Base-by-base conservation (phyloP, 2,797 vertebrate genomes). In the Sorex maritimensis region DNA sequence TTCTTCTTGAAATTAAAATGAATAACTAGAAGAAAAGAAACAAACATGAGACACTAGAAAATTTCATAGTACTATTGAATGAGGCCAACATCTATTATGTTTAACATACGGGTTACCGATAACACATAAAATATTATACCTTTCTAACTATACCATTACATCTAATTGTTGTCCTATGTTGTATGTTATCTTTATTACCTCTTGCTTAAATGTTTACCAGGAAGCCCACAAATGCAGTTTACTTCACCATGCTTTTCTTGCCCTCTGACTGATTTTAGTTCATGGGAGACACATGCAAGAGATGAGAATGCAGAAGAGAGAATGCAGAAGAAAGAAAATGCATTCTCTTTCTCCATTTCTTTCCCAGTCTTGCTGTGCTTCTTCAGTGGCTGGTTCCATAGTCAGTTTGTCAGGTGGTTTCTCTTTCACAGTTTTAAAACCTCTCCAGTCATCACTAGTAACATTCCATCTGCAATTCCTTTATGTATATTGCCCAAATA, bases 1-100 rank as follows among this genome's bases (percentile, higher is more conserved):
- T 90, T 74, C 61, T 7, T 77, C 19, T 94, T 58, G 49, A 72
- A 46, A 63, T 82, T 44, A 8, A 91, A 82, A 94, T 55, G 28
- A 71, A 77, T 73, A 30, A 38, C 24, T 85, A 2, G 2, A 90
- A 92, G 71, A 34, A 86, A 68, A 94, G 23, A 65, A 58, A 65
- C 2, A 67, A 4, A 77, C 5, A 63, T 90, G 5, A 87, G 41
- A n/a, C 28, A 80, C 46, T 92, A 91, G 83, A 75, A 86, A 71
- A 86, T 49, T 74, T 81, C 21, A 58, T 73, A 68, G 44, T 86
- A 61, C 77, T 88, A 30, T 74, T 65, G 68, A 15, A 69, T 79
- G 26, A 69, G 52, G 38, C 24, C 34, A 44, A 10, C 65, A 63
- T 63, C 4, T 58, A 8, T 52, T 67, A 79, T 79, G 2, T 63